Evolutionary conservation across 1,140 invertebrate genomes (phyloP), one percentile per base, ranked within the genome.

Genomic region (Fopius arisanus): DNA sequence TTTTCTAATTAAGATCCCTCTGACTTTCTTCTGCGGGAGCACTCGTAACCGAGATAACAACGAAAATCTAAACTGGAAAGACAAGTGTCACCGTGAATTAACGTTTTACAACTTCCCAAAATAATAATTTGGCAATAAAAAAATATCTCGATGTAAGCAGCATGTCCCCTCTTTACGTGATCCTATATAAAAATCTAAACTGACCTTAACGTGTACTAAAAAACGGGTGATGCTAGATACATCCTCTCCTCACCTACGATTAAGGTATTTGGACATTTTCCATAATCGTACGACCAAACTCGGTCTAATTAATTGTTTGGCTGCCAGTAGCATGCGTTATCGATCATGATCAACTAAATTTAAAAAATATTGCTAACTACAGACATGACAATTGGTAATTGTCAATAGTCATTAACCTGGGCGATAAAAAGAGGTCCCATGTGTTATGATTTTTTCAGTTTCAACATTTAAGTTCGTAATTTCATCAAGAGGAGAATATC

Each of bases 121-220:
- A 37, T 1, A 37, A 37, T 37, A 37, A 37, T 37, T 37, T 37
- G 9, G 3, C 3, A 10, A 70, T 62, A 41, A 78, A 69, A 23
- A 75, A 43, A 70, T 43, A 67, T 51, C 31, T 76, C 75, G 68
- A 73, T 77, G 73, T 67, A 73, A 54, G 69, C 59, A 69, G 70
- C 71, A 63, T 72, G 75, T 73, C 75, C 77, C 78, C 79, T 78
- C 75, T 75, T 81, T 75, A 80, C 75, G 68, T 78, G 76, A 82
- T 79, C 79, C 75, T 81, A 83, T 86, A 84, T 83, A 83, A 86
- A 86, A 85, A 83, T 84, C 82, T 84, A 86, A 85, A 83, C 81
- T 83, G 83, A 83, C 80, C 80, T 84, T 81, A 83, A 79, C 70
- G 74, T 76, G 73, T 81, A 81, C 77, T 81, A 81, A 83, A 82